Base-by-base conservation (phyloP, 1,140 invertebrate species). In the Lasioglossum albipes region DNA sequence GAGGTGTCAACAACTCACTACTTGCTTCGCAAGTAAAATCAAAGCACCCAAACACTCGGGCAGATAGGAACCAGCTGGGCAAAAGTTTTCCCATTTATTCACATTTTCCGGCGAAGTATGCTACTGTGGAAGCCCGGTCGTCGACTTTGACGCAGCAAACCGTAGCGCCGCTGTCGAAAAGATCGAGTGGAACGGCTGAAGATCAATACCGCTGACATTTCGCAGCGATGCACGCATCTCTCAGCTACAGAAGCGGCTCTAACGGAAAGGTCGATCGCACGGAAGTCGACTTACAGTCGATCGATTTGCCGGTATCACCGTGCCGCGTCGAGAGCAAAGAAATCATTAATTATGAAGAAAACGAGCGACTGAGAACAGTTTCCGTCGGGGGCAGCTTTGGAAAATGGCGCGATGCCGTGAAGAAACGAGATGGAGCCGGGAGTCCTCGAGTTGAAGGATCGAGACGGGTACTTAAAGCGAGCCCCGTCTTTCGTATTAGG, bases 301-400 rank as follows among this genome's bases (percentile, higher is more conserved):
- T 57, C 52, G 57, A 59, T 59, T 59, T 20, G 0, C 57, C 5
- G 57, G 52, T 54, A 2, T 13, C 45, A 9, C 16, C 52, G 52
- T 7, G 52, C 18, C 52, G 20, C 57, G 20, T 9, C 6, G 57
- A 59, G 57, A 18, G 20, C 7, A n/a, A 59, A 59, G 20, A 59
- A n/a, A 59, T 59, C 57, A 59, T 59, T 59, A 59, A 59, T 59
- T 59, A 59, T 59, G 57, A 54, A 54, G 52, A 54, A 54, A 54
- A 59, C 57, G 57, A n/a, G 57, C 16, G 57, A n/a, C 2, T 6
- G 57, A 7, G 54, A 20, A 20, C 18, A 7, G n/a, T 61, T 10
- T 3, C n/a, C 59, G 2, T 22, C 7, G 20, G 22, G 59, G n/a
- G 0, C 9, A 27, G 22, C 9, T 22, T 27, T 13, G 59, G 59